Evolutionary conservation across 1,140 invertebrate genomes (phyloP).

Genomic region (Adelges cooleyi): DNA sequence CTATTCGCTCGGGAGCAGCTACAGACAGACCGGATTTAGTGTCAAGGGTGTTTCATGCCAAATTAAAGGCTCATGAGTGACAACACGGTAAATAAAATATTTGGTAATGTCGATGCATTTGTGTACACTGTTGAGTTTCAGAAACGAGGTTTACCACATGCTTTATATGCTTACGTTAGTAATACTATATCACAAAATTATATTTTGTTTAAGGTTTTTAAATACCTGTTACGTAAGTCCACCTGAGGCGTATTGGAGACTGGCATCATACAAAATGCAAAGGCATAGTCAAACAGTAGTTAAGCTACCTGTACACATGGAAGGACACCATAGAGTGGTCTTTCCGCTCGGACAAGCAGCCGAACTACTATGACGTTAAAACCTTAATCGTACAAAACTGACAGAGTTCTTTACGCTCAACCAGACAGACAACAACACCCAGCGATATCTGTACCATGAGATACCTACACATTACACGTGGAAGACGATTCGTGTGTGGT

Average conservation of each 20-base stretch:
- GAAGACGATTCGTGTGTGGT: neutral
- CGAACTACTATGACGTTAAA: neutral
- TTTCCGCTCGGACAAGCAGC: neutral
- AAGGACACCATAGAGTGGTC: neutral
- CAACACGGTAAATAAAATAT: too few relatives aligned
- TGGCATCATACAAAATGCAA: neutral
- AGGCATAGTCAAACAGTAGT: neutral
- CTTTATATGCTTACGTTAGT: too few relatives aligned
- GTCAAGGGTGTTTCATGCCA: too few relatives aligned
- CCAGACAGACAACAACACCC: neutral
- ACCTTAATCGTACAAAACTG: neutral
- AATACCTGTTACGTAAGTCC: slow-evolving; percentile 9
- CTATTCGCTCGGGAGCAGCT: too few relatives aligned
- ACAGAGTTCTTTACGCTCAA: neutral
- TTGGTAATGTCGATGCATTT: too few relatives aligned
- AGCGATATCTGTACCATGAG: neutral
- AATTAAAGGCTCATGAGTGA: too few relatives aligned
- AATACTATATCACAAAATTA: too few relatives aligned
- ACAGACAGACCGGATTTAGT: too few relatives aligned
- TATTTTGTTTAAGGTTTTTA: neutral
- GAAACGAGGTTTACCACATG: too few relatives aligned
- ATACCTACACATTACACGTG: slow-evolving; percentile 3
- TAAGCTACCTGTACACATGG: neutral
- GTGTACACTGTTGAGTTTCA: too few relatives aligned
- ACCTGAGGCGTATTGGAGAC: neutral